Percentiles rank a stretch among this genome's conserved stretches.
Conservation (phyloP, 2,888 invertebrate genomes). For the Buathra laborator region DNA sequence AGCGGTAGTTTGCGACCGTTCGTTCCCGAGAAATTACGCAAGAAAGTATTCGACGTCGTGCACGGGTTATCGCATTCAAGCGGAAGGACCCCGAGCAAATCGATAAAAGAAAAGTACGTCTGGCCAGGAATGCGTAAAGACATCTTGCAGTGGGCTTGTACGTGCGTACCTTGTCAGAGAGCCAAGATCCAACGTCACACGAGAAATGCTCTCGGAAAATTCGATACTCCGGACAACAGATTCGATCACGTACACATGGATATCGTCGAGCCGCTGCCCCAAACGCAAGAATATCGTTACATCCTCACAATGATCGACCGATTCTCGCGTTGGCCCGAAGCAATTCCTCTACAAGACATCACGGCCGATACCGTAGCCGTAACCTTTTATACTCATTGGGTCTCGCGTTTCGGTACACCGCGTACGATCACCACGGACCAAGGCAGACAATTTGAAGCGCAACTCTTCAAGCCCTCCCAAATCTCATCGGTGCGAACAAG, state of each 20-base stretch:
- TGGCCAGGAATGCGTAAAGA: slow-evolving; percentile 73
- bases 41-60: slow-evolving; percentile 42
- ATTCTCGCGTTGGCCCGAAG: background rate
- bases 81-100: slow-evolving; percentile 51
- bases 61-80: slow-evolving; percentile 61
- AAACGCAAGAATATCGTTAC: background rate
- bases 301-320: background rate
- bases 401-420: slow-evolving; percentile 72
- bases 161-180: slow-evolving; percentile 76
- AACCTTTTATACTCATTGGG: slow-evolving; percentile 3
- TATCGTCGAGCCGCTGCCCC: background rate
- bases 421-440: slow-evolving; percentile 70
- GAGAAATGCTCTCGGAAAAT: slow-evolving; percentile 15
- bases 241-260: slow-evolving; percentile 1
- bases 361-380: slow-evolving; percentile 63
- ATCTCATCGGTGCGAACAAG: slow-evolving; percentile 64
- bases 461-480: slow-evolving; percentile 66
- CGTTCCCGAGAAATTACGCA: slow-evolving; percentile 49
- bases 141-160: slow-evolving; percentile 71
- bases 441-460: slow-evolving; percentile 73
- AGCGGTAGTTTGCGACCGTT: slow-evolving; percentile 48
- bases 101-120: slow-evolving; percentile 67
- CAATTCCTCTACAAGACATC: background rate
- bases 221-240: background rate
- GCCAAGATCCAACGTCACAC: slow-evolving; percentile 75